Conservation (phyloP, 1,140 invertebrate species). For the Hirudo medicinalis region DNA sequence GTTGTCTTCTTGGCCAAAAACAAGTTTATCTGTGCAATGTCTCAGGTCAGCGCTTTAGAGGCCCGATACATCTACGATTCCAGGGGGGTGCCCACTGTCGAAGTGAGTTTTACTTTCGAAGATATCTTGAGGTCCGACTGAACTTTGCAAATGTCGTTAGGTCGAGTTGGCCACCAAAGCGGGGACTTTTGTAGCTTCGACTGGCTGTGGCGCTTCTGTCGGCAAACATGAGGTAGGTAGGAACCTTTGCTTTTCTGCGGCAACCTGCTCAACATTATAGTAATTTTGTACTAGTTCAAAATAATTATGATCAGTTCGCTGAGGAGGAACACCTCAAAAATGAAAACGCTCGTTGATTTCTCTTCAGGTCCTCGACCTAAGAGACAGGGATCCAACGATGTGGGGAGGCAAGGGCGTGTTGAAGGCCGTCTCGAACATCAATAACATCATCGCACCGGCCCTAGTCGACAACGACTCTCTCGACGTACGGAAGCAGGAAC, state of each 20-base stretch:
- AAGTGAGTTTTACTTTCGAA: not conserved
- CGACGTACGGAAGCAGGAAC: slow-evolving; percentile 75
- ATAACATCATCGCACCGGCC: slow-evolving; percentile 68
- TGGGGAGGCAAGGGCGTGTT: slow-evolving; percentile 86
- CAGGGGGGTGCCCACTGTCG: not conserved
- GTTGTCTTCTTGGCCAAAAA: no score
- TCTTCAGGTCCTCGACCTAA: slow-evolving; percentile 87
- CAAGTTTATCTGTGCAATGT: not conserved
- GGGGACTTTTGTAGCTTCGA: not conserved
- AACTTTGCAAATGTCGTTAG: not conserved
- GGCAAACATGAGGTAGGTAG: slow-evolving; percentile 8
- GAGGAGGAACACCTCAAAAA: no score
- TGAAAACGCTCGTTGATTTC: slow-evolving; percentile 39
- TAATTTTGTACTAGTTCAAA: no score
- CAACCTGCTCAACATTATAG: no score
- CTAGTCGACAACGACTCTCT: slow-evolving; percentile 48
- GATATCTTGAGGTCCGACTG: no score
- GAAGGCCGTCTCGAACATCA: slow-evolving; percentile 84
- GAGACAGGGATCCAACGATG: slow-evolving; percentile 73
- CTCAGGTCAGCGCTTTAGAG: not conserved
- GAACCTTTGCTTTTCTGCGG: no score
- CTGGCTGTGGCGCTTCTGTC: not conserved
- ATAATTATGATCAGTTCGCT: no score
- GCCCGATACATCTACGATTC: slow-evolving; percentile 10
- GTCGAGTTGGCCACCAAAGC: not conserved